Percentiles rank a stretch among this genome's conserved stretches.
Conservation (phyloP, 1,140 invertebrate species). For the Euschistus heros region DNA sequence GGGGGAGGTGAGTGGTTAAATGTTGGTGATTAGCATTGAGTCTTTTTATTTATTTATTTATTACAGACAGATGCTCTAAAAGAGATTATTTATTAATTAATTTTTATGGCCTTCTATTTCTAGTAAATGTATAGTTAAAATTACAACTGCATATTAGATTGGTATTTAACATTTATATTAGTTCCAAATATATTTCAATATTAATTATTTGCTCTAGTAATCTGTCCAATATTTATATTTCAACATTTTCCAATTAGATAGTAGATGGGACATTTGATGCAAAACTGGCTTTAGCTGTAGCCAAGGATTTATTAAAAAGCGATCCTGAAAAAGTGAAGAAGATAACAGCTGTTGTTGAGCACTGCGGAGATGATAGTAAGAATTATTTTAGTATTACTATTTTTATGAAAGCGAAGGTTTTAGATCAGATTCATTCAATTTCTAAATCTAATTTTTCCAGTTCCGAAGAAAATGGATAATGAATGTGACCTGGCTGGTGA, state of each 20-base stretch:
- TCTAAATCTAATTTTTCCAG: conserved; percentile 5
- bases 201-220: too few species aligned
- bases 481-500: conserved; percentile 20
- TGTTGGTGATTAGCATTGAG: too few species aligned
- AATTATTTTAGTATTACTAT: background rate
- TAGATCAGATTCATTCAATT: background rate
- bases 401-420: background rate
- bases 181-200: too few species aligned
- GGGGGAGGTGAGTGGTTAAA: too few species aligned
- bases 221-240: too few species aligned
- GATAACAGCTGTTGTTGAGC: conserved; percentile 16
- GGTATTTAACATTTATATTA: too few species aligned
- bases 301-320: conserved; percentile 10
- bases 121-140: too few species aligned
- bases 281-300: conserved; percentile 12
- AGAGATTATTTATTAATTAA: too few species aligned
- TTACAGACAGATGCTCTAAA: too few species aligned
- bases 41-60: too few species aligned
- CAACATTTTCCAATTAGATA: background rate
- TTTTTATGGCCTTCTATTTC: too few species aligned
- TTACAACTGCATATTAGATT: too few species aligned
- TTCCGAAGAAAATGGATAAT: conserved; percentile 21
- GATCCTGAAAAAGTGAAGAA: conserved; percentile 19
- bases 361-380: conserved; percentile 23
- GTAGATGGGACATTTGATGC: conserved; percentile 13